Evolutionary conservation across 2,113 vertebrate species (phyloP).

Genomic region (Meleagris gallopavo): DNA sequence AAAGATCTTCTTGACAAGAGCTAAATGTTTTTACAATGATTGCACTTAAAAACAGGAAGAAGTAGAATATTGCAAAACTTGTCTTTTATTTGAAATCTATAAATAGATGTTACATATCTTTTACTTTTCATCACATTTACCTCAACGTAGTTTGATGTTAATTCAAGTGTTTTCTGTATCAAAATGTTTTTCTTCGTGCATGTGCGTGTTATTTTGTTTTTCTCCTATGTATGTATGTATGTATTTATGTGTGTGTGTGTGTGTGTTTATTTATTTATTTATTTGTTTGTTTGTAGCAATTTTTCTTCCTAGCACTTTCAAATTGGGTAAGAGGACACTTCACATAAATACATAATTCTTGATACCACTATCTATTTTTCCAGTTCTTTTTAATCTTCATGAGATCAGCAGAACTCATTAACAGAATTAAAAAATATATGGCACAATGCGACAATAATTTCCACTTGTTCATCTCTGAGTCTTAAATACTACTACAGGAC

Average conservation of each 20-base stretch:
- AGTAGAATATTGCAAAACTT: too few species aligned
- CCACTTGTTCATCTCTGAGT: neutral
- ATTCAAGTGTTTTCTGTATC: neutral
- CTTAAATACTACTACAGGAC: neutral
- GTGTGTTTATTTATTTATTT: too few species aligned
- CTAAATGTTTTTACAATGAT: neutral
- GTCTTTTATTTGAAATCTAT: neutral
- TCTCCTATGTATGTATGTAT: neutral
- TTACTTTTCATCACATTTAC: neutral
- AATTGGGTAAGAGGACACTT: neutral
- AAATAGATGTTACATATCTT: neutral
- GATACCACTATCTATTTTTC: neutral
- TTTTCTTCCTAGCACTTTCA: neutral
- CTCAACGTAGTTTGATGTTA: neutral
- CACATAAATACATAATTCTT: neutral
- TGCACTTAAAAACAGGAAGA: neutral
- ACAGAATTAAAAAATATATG: neutral
- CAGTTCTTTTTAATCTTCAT: neutral
- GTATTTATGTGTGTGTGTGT: neutral
- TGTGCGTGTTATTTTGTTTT: neutral
- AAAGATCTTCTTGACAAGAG: neutral
- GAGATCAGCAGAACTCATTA: neutral
- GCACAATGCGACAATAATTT: neutral
- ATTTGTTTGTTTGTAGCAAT: neutral
- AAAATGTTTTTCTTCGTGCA: neutral